Evolutionary conservation across 1,140 invertebrate genomes (phyloP), one percentile per base, ranked within the genome.

Genomic region (Camponotus vicinus): DNA sequence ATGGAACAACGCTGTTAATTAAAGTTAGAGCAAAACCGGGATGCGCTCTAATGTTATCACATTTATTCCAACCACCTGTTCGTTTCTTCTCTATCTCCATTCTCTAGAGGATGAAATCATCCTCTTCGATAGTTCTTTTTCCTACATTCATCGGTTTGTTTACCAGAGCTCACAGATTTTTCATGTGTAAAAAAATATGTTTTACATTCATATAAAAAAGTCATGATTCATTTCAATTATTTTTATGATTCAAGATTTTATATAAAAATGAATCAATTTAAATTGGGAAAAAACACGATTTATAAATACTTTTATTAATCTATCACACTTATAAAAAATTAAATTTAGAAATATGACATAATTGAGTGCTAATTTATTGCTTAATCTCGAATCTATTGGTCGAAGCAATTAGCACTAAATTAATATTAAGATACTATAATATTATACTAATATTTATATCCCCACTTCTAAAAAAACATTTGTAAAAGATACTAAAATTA

Each of bases 11-110:
- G 15, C 7, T 11, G 18, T 9, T 64, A 88, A 88, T 86, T 88
- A 80, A 86, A 89, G 32, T 52, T 37, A 37, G 40, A 61, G 15
- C 76, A 61, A 66, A 78, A 76, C 27, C 42, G 11, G 57, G 55
- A 85, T 66, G 27, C 67, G 45, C 11, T 85, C 9, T 34, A 70
- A 86, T 32, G 59, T 76, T 73, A 70, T 37, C 52, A 55, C 70
- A 63, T 90, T 90, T 89, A 64, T 90, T 89, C 55, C 75, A 64
- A 87, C 89, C 89, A 90, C 85, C 87, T 87, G 89, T 89, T 89
- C 76, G 57, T 49, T 80, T 67, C 67, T 61, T 84, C 57, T 77
- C 64, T 37, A 66, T 82, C 66, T 40, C 66, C 37, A 75, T 61
- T 85, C 73, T 55, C 57, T 32, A 18, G 11, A 78, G 69, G 75